Evolutionary conservation across 2,888 invertebrate species (phyloP).

Genomic region (Deilephila porcellus): DNA sequence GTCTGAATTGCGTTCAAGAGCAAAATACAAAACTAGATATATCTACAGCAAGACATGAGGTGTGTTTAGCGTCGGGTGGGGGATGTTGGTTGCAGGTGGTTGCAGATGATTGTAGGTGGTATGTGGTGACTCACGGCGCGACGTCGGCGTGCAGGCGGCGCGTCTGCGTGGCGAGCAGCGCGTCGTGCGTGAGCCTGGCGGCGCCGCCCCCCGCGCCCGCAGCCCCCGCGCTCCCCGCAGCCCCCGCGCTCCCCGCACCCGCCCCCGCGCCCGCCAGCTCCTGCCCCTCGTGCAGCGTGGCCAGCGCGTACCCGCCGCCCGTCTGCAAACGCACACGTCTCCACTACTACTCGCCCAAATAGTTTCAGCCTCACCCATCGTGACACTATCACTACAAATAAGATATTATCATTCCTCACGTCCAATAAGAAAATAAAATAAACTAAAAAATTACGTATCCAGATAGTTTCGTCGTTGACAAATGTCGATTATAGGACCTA

Average conservation of each 20-base stretch:
- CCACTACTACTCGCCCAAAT: not conserved
- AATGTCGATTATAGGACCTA: too few relatives aligned
- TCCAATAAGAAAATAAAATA: too few relatives aligned
- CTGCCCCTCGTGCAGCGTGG: conserved; percentile 94
- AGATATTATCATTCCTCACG: too few relatives aligned
- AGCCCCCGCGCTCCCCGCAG: conserved; percentile 72
- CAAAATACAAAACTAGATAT: not conserved
- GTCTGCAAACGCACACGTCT: conserved; percentile 54
- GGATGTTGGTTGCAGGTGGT: not conserved
- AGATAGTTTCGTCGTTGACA: too few relatives aligned
- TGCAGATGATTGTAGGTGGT: not conserved
- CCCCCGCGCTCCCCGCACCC: conserved; percentile 83
- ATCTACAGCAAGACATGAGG: conserved; percentile 12
- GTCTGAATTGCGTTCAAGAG: not conserved
- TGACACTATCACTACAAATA: too few relatives aligned
- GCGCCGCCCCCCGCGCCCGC: conserved; percentile 79
- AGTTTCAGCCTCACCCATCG: too few relatives aligned
- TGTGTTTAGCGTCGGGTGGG: not conserved
- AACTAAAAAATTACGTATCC: too few relatives aligned
- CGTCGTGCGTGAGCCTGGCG: conserved; percentile 90
- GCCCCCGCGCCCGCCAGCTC: conserved; percentile 84
- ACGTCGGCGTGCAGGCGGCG: conserved; percentile 87
- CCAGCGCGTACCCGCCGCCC: conserved; percentile 83
- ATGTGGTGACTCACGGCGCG: conserved; percentile 67
- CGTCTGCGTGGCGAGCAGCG: conserved; percentile 91